Percentiles rank a stretch among this genome's conserved stretches.
Conservation (phyloP, 1,140 invertebrate species). For the Bombus terrestris region DNA sequence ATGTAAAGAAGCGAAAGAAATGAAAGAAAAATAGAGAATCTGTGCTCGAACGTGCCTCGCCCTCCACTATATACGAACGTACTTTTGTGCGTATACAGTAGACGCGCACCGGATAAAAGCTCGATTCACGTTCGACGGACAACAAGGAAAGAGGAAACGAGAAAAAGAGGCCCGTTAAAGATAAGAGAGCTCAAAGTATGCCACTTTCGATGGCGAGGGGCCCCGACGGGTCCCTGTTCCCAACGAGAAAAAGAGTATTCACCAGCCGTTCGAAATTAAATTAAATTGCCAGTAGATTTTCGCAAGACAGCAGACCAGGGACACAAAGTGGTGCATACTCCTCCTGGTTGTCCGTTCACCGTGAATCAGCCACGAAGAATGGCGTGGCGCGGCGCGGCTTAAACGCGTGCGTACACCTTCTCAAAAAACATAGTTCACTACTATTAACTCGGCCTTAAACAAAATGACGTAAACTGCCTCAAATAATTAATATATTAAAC, state of each 20-base stretch:
- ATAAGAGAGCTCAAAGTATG: conserved; percentile 13
- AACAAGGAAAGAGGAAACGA: neutral
- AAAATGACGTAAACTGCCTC: conserved; percentile 72
- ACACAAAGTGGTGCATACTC: neutral
- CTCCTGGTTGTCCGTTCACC: conserved; percentile 6
- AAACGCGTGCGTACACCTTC: conserved; percentile 20
- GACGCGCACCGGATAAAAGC: conserved; percentile 36
- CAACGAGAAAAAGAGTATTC: neutral
- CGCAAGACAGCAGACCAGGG: neutral
- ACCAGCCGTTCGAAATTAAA: conserved; percentile 1
- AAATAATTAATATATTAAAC: conserved; percentile 68
- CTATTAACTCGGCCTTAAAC: conserved; percentile 71
- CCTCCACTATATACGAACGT: conserved; percentile 41
- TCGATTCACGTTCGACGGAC: conserved; percentile 39
- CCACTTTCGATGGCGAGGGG: neutral
- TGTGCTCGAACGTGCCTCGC: conserved; percentile 50
- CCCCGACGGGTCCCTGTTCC: neutral
- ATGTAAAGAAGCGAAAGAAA: neutral
- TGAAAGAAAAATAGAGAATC: conserved; percentile 24
- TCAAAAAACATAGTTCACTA: conserved; percentile 62
- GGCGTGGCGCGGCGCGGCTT: neutral
- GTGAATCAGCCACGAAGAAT: conserved; percentile 21
- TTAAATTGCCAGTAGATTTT: conserved; percentile 10
- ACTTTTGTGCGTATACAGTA: conserved; percentile 38
- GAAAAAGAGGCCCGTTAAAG: conserved; percentile 10